These are phyloP conservation scores for Sternotherus odoratus DNA, from an alignment of 2,797 vertebrate species.

Conservation along the genomic window DNA sequence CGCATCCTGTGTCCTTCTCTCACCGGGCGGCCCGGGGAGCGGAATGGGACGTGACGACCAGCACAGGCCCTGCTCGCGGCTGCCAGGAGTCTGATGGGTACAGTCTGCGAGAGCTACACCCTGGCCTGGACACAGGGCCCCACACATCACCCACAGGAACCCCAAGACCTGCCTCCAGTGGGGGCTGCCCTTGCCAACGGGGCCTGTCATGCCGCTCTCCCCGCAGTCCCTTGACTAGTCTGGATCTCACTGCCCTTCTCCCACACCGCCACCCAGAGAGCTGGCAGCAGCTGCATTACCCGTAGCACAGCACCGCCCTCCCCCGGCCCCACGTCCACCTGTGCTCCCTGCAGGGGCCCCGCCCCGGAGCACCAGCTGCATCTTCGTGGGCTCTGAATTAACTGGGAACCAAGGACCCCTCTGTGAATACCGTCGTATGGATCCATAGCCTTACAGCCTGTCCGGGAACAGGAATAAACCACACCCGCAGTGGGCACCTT, in stretches of 20 bases:
- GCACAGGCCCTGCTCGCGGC: conserved; percentile 80
- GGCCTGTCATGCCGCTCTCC: neutral
- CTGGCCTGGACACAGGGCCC: fast-evolving
- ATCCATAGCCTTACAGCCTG: too few relatives aligned
- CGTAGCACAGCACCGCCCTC: neutral
- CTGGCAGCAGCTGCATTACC: neutral
- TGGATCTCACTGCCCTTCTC: fast-evolving
- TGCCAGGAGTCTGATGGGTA: conserved; percentile 83
- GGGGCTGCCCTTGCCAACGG: fast-evolving
- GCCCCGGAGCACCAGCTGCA: neutral
- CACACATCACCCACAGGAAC: neutral
- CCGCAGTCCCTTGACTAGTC: neutral
- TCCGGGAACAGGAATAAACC: too few relatives aligned
- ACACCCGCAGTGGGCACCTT: too few relatives aligned
- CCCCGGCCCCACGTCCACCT: neutral
- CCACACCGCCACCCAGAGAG: neutral
- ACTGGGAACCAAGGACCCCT: neutral
- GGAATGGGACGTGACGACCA: conserved; percentile 87
- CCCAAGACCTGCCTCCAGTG: neutral
- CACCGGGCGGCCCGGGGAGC: conserved; percentile 81
- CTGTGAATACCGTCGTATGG: neutral
- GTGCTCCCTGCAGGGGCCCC: fast-evolving
- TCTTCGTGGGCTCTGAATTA: neutral
- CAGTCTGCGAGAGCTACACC: conserved; percentile 56
- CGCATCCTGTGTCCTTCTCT: conserved; percentile 87